Evolutionary conservation across 2,113 vertebrate genomes (phyloP).

Genomic region (Todiramphus chloris): DNA sequence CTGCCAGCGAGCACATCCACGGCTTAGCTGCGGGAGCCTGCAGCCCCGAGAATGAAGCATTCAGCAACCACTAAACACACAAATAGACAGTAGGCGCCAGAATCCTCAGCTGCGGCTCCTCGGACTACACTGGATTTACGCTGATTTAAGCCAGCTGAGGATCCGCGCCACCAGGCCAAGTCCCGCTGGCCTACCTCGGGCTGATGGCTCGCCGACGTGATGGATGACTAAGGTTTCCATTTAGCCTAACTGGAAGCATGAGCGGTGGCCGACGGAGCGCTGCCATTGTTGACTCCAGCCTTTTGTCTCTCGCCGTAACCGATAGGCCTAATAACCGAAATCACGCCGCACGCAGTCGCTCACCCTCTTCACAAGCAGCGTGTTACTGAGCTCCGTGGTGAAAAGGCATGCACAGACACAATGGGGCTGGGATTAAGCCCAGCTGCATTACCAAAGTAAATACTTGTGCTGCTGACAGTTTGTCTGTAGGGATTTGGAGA

Average conservation of each 20-base stretch:
- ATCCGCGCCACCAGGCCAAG: background rate
- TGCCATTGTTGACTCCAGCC: constrained; percentile 62
- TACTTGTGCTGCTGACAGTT: constrained; percentile 73
- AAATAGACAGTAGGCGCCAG: constrained; percentile 65
- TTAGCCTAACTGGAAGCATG: constrained; percentile 44
- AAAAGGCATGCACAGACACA: constrained; percentile 72
- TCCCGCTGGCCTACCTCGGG: constrained; percentile 46
- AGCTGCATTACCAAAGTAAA: constrained; percentile 72
- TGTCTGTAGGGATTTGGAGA: constrained; percentile 66
- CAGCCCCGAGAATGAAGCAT: background rate
- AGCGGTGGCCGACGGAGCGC: constrained; percentile 30
- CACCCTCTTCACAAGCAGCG: constrained; percentile 61
- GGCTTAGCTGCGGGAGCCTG: background rate
- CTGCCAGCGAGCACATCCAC: background rate
- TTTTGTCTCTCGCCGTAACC: constrained; percentile 57
- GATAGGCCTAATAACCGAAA: constrained; percentile 56
- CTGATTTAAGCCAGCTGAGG: constrained; percentile 64
- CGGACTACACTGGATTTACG: constrained; percentile 31
- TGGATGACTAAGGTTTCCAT: constrained; percentile 53
- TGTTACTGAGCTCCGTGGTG: constrained; percentile 63
- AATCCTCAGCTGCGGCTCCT: constrained; percentile 60
- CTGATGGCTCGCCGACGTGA: constrained; percentile 51
- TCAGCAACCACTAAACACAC: constrained; percentile 51
- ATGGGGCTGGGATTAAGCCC: constrained; percentile 69
- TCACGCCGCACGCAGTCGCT: constrained; percentile 58